Evolutionary conservation across 1,140 invertebrate species (phyloP).

Genomic region (Campodea augens): DNA sequence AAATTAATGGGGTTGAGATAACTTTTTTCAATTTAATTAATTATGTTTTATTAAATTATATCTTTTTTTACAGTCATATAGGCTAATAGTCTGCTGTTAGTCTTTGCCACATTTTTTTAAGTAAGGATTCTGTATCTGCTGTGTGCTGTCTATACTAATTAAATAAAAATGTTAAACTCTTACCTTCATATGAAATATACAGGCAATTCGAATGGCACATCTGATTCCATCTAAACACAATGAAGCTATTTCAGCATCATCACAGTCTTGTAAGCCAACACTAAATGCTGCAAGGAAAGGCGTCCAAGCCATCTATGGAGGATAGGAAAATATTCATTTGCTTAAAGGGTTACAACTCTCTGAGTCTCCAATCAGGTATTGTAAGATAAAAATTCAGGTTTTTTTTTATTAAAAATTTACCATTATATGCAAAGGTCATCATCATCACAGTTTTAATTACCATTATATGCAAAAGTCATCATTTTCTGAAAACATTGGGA

Average conservation of each 20-base stretch:
- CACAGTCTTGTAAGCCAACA: slow-evolving; percentile 91
- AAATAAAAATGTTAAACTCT: slow-evolving; percentile 11
- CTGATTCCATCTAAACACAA: slow-evolving; percentile 88
- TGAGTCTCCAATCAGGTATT: background rate
- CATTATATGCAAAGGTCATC: background rate
- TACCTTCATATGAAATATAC: slow-evolving; percentile 85
- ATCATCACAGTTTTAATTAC: no score
- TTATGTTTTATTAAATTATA: no score
- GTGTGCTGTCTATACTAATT: no score
- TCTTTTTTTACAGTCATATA: no score
- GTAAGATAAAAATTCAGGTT: slow-evolving; percentile 2
- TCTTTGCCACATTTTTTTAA: no score
- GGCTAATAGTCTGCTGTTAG: no score
- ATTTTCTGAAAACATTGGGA: no score
- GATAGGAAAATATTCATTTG: background rate
- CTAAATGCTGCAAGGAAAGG: slow-evolving; percentile 96
- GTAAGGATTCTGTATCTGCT: no score
- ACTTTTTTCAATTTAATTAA: no score
- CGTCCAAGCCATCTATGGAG: slow-evolving; percentile 85
- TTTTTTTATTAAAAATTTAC: background rate
- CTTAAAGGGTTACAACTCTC: background rate
- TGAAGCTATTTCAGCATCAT: slow-evolving; percentile 84
- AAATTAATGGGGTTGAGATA: no score
- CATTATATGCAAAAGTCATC: no score
- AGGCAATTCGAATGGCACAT: slow-evolving; percentile 92